Conservation (phyloP, 1,140 invertebrate genomes). For the Drosophila cardini region DNA sequence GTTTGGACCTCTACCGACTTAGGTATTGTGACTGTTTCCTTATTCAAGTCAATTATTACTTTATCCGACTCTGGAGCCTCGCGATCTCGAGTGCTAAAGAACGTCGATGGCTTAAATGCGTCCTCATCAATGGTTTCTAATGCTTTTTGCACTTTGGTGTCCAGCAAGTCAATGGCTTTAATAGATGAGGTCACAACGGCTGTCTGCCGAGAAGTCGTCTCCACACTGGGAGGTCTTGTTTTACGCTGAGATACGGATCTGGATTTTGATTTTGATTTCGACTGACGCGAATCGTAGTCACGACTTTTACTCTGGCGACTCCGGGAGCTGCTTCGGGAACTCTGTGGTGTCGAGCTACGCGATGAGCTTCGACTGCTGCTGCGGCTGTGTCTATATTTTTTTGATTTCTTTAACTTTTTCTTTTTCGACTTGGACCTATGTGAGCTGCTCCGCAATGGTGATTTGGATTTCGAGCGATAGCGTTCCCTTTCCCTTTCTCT, state of each 20-base stretch:
- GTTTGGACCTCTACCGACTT: constrained; percentile 44
- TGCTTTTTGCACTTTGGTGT: constrained; percentile 69
- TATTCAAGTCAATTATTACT: constrained; percentile 76
- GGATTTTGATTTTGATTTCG: constrained; percentile 70
- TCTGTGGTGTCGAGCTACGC: constrained; percentile 58
- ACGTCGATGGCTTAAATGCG: constrained; percentile 63
- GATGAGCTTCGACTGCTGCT: constrained; percentile 73
- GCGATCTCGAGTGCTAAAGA: constrained; percentile 68
- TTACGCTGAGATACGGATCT: constrained; percentile 61
- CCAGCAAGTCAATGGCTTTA: constrained; percentile 70
- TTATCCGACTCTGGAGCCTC: constrained; percentile 63
- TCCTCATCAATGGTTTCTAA: constrained; percentile 80
- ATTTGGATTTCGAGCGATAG: constrained; percentile 69
- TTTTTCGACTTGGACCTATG: constrained; percentile 72
- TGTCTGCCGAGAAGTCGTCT: constrained; percentile 50
- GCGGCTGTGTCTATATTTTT: constrained; percentile 69
- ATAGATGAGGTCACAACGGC: constrained; percentile 15
- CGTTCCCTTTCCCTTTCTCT: constrained; percentile 38
- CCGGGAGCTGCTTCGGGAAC: constrained; percentile 63
- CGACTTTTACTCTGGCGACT: constrained; percentile 71
- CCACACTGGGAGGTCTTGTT: constrained; percentile 63
- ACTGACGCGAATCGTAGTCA: constrained; percentile 52
- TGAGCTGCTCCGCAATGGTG: constrained; percentile 47
- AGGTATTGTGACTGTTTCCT: constrained; percentile 66
- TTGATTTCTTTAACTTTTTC: constrained; percentile 78